Base-by-base conservation (phyloP, 2,797 vertebrate genomes). In the Centroberyx gerrardi region DNA sequence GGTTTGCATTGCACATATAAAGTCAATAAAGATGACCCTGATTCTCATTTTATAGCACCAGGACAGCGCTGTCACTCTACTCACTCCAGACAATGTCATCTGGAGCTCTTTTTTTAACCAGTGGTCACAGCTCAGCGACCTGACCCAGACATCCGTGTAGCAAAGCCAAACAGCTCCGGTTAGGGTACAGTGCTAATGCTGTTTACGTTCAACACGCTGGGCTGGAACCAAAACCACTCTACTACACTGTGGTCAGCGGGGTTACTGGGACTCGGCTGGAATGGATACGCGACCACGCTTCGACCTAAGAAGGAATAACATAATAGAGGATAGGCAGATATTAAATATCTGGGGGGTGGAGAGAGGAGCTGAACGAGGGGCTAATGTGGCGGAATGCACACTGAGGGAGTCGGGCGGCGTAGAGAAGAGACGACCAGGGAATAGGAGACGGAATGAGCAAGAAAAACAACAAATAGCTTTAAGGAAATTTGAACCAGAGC, bases 171-270 rank as follows among this genome's bases (percentile, higher is more conserved):
- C 88, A 90, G 61, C 65, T 74, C 66, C 63, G 78, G 81, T 85
- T 84, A 89, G 83, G 80, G 68, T 76, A 83, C 75, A 55, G 56
- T 84, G 84, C 84, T 86, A 85, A 92, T 83, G 72, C 88, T 91
- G 88, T 94, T 95, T 90, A 93, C 27, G 8, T 81, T 90, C 76
- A 89, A 90, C 84, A 90, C 33, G 40, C 67, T 65, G 81, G 81
- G 49, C 68, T 58, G 36, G 15, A 86, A 73, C 71, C 73, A 67
- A 65, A 84, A 62, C 68, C 18, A 22, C 68, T 72, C 33, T 18
- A 36, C 67, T 62, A 58, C 68, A 74, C 56, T 71, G 76, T 79
- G 85, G 84, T 85, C 71, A 51, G 22, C 49, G 75, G 72, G 82
- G 81, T 80, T 74, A 31, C 58, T 13, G 8, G 79, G 60, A 76